Conservation (phyloP, 2,888 invertebrate species). For the Drosophila longiperda region DNA sequence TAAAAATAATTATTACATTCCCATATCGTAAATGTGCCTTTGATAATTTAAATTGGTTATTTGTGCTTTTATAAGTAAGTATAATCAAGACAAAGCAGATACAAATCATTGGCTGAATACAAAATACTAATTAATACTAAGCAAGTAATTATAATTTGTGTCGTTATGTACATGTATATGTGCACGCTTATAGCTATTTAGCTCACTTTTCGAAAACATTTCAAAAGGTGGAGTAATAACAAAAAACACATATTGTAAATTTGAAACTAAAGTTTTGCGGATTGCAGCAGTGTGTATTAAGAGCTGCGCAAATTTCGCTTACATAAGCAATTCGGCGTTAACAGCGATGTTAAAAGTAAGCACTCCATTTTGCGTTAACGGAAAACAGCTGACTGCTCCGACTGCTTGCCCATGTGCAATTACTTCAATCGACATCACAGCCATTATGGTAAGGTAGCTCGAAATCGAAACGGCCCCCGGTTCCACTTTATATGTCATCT, state of each 20-base stretch:
- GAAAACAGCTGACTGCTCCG: constrained; percentile 46
- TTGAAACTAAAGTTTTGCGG: constrained; percentile 28
- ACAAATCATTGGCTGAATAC: not conserved
- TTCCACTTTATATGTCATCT: constrained; percentile 55
- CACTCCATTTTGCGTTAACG: constrained; percentile 34
- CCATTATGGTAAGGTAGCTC: constrained; percentile 48
- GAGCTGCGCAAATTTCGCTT: too few species aligned
- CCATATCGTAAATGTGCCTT: constrained; percentile 41
- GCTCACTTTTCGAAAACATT: constrained; percentile 17
- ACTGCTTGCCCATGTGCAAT: constrained; percentile 59
- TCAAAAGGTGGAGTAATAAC: constrained; percentile 35
- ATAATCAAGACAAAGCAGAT: not conserved
- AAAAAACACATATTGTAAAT: constrained; percentile 52
- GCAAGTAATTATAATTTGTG: not conserved
- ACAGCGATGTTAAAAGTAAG: constrained; percentile 25
- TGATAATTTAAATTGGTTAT: constrained; percentile 19
- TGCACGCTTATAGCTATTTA: not conserved
- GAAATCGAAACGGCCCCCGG: constrained; percentile 47
- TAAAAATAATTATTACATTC: constrained; percentile 53
- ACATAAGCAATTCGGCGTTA: constrained; percentile 19
- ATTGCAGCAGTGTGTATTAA: too few species aligned
- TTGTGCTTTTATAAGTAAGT: not conserved
- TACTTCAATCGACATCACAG: constrained; percentile 46
- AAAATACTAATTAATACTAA: not conserved
- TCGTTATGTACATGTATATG: not conserved